Base-by-base conservation (phyloP, 2,888 invertebrate species). In the Anthrax anthrax region DNA sequence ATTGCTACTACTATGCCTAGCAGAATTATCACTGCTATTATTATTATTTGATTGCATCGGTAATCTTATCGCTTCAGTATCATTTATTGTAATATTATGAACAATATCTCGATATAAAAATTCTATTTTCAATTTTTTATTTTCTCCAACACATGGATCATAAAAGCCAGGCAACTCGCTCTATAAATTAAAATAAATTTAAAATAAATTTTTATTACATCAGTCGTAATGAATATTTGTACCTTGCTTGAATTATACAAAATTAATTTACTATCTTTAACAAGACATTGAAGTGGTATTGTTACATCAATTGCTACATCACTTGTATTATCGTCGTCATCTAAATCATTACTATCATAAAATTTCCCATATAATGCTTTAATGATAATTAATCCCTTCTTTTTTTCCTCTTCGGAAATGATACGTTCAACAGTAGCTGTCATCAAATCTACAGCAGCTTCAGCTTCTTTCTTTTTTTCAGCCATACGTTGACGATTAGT, bases 151-250 rank as follows among this genome's bases (percentile, higher is more conserved):
- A 54, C 91, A 90, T 0, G 95, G 92, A 69, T 98, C 97, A 69
- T 86, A 97, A 70, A 97, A 97, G 29, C 97, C 97, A 13, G 96
- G 90, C 52, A 97, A 69, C 62, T 92, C 90, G 63, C 87, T 83
- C 95, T 96, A 70, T 23, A 76, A 75, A 53, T 50, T 56, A 51
- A 49, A 52, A 23, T 23, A 6, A 23, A 23, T 23, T 23, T 23
- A 8, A 23, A n/a, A n/a, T n/a, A n/a, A n/a, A n/a, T n/a, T n/a
- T n/a, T 23, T 23, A 6, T 23, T 23, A 23, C 23, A 23, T 23
- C 4, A 23, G 4, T 23, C 23, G 8, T 6, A 23, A 23, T 23
- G 8, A 23, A 23, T 6, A 8, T 23, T 23, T 23, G 23, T 23
- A 92, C 92, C 81, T 95, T 94, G 46, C 85, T 80, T 44, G 84